phyloP scores from a whole-genome alignment of 2,888 invertebrate genomes.

The Camptogramma bilineatum region DNA sequence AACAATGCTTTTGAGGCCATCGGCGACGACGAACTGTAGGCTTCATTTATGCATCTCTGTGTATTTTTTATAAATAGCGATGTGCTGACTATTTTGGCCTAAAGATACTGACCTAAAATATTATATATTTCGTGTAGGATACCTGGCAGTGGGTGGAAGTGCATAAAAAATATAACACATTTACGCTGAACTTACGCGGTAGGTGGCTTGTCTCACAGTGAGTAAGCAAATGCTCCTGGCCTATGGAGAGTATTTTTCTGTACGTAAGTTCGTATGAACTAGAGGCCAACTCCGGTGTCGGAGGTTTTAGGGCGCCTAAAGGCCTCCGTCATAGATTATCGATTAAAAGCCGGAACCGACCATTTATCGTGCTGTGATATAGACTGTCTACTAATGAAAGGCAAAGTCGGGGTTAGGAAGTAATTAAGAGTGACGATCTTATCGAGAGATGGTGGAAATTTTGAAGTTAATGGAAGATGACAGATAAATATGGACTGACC shows the following conservation, averaged over 20 bases:
- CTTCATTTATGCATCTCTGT: conserved; percentile 12
- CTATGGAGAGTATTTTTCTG: too few species aligned
- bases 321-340: too few species aligned
- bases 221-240: too few species aligned
- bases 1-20: conserved; percentile 98
- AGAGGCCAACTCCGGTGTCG: too few species aligned
- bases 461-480: neutral
- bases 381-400: too few species aligned
- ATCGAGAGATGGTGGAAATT: too few species aligned
- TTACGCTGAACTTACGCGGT: neutral
- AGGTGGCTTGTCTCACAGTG: neutral
- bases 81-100: conserved; percentile 18
- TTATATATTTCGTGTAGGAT: neutral
- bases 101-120: neutral
- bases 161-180: neutral
- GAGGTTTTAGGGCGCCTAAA: too few species aligned
- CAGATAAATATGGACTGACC: neutral
- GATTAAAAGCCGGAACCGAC: too few species aligned
- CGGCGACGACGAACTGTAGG: conserved; percentile 95
- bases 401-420: too few species aligned
- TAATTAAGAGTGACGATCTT: too few species aligned
- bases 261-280: too few species aligned
- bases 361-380: too few species aligned
- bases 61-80: conserved; percentile 14
- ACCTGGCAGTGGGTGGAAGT: neutral